Base-by-base conservation (phyloP, 1,140 invertebrate genomes). In the Idris sp. region DNA sequence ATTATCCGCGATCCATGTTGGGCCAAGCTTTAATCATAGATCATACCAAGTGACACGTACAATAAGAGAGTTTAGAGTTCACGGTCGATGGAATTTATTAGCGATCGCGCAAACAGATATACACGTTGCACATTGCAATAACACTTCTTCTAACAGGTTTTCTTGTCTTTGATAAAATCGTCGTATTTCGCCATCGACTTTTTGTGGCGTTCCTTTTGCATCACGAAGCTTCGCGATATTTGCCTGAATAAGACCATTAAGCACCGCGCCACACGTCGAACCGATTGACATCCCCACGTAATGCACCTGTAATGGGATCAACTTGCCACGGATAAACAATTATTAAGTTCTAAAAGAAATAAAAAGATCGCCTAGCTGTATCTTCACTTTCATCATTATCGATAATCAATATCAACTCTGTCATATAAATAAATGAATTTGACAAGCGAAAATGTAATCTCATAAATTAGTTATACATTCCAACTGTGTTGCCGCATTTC, bases 101-200 rank as follows among this genome's bases (percentile, higher is more conserved):
- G 72, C 73, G 79, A 82, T 82, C 77, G 69, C 76, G 68, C 68
- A 79, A 72, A 81, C 74, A 80, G 78, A 82, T 82, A 81, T 73
- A 79, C 53, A 56, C 73, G 54, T 71, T 69, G 74, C 51, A 68
- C 76, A 80, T 79, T 72, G 79, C 73, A 81, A 80, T 81, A 82
- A 81, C 78, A 77, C 80, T 82, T 81, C 80, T 81, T 81, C 79
- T 78, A 82, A 81, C 80, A 82, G 78, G 80, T 82, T 82, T 78
- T 59, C 76, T 74, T 78, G 53, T 69, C 51, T 76, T 78, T 78
- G 80, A 81, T 81, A 81, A 81, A 81, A 81, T 81, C 80, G 61
- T 80, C 75, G 67, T 41, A 59, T 64, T 72, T 80, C 72, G 64
- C 54, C 56, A 79, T 79, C 68, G 65, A 38, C 78, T 72, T 78